Conservation (phyloP, 2,797 vertebrate species). For the Lacerta viridis region DNA sequence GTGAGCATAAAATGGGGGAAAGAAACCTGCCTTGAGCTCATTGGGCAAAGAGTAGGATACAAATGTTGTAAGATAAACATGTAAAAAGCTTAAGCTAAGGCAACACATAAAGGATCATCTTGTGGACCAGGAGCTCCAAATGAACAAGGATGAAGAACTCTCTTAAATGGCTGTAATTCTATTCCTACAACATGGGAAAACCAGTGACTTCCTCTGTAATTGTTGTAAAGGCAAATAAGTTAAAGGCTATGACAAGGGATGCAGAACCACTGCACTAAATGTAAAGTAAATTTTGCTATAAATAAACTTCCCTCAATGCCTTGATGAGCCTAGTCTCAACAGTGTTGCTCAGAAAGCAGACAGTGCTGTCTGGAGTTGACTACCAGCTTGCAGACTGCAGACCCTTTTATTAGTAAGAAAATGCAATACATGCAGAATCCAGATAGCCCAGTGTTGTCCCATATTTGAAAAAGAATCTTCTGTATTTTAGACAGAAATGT, state of each 20-base stretch:
- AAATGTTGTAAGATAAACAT: background rate
- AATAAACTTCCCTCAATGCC: background rate
- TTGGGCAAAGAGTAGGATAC: background rate
- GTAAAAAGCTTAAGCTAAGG: background rate
- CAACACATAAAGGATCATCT: background rate
- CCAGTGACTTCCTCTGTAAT: background rate
- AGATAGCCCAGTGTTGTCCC: background rate
- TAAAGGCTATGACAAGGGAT: background rate
- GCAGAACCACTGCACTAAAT: background rate
- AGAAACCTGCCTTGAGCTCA: background rate
- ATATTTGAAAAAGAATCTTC: conserved; percentile 9
- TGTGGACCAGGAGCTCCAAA: background rate
- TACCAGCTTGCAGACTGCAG: background rate
- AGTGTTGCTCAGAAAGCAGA: background rate
- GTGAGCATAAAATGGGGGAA: background rate
- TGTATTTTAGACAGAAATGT: background rate
- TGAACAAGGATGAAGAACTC: background rate
- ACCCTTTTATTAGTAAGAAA: background rate
- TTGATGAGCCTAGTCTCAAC: background rate
- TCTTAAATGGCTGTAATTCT: background rate
- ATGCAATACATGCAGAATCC: background rate
- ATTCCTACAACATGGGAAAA: background rate
- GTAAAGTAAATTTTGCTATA: background rate
- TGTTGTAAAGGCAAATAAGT: background rate
- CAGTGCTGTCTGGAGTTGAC: background rate